Evolutionary conservation across 2,888 invertebrate genomes (phyloP).

Genomic region (Melinaea menophilus): DNA sequence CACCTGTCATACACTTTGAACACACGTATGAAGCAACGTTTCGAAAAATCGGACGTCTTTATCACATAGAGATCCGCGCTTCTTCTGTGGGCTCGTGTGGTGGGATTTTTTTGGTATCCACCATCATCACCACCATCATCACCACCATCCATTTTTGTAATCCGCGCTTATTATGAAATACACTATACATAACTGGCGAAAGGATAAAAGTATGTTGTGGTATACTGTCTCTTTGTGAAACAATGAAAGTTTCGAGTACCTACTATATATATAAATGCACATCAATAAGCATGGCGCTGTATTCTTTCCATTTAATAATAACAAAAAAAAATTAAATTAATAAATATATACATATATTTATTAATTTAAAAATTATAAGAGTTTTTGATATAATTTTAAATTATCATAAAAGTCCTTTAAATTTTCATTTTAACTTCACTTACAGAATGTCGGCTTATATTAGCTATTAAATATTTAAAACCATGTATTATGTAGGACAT

Average conservation of each 20-base stretch:
- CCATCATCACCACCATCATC: no score
- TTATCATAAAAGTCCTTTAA: no score
- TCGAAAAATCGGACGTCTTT: conserved; percentile 81
- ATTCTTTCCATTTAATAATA: conserved; percentile 69
- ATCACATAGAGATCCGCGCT: conserved; percentile 78
- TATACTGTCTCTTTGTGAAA: no score
- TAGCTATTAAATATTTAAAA: no score
- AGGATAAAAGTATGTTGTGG: no score
- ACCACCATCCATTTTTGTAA: no score
- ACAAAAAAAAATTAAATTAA: no score
- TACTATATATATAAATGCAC: conserved; percentile 17
- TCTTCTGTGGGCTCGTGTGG: conserved; percentile 78
- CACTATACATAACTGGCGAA: conserved; percentile 5
- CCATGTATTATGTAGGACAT: no score
- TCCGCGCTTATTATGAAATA: conserved; percentile 52
- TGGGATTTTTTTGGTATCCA: conserved; percentile 74
- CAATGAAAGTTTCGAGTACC: no score
- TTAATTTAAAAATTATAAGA: neutral
- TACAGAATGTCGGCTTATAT: no score
- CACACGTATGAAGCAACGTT: conserved; percentile 75
- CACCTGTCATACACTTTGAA: conserved; percentile 81
- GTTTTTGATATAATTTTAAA: no score
- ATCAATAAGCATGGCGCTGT: conserved; percentile 78
- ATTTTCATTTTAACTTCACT: no score
- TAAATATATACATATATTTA: neutral